Percentiles rank a stretch among this genome's conserved stretches.
Evolutionary conservation across 2,797 vertebrate species (phyloP).

Genomic region (Heterohyrax brucei): DNA sequence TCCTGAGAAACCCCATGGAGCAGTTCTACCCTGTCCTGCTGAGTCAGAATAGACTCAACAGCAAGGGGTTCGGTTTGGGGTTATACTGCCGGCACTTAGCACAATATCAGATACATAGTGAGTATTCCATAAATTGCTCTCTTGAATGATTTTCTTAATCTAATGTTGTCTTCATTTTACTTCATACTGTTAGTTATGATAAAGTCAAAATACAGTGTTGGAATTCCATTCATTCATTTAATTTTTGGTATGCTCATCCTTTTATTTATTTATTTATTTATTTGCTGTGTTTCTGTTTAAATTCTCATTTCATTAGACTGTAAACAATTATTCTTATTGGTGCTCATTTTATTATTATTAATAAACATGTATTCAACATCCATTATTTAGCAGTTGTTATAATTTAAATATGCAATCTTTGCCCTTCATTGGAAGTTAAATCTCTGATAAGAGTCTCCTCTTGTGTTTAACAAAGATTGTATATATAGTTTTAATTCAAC

Average conservation of each 20-base stretch:
- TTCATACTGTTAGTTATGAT: not conserved
- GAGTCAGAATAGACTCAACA: too few relatives aligned
- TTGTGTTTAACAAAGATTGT: not conserved
- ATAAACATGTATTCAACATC: slow-evolving; percentile 35
- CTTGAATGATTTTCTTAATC: slow-evolving; percentile 29
- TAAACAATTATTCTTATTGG: not conserved
- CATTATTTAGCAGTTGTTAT: not conserved
- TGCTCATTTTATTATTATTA: slow-evolving; percentile 31
- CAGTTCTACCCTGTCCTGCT: too few relatives aligned
- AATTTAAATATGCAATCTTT: slow-evolving; percentile 26
- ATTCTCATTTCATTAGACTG: slow-evolving; percentile 51
- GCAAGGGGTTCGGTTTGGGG: too few relatives aligned
- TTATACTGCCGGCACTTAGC: not conserved
- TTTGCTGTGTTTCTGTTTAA: slow-evolving; percentile 19
- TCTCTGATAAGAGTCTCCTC: not conserved
- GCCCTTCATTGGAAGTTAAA: slow-evolving; percentile 30
- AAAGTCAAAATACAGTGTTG: not conserved
- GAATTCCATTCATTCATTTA: slow-evolving; percentile 22
- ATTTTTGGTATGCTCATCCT: not conserved
- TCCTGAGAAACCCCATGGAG: too few relatives aligned
- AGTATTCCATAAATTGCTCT: not conserved
- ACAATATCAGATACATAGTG: not conserved
- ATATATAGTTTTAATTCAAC: not conserved
- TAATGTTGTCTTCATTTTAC: slow-evolving; percentile 5
- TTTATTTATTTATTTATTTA: not conserved